Base-by-base conservation (phyloP, 2,888 invertebrate genomes). In the Heliconius erato region DNA sequence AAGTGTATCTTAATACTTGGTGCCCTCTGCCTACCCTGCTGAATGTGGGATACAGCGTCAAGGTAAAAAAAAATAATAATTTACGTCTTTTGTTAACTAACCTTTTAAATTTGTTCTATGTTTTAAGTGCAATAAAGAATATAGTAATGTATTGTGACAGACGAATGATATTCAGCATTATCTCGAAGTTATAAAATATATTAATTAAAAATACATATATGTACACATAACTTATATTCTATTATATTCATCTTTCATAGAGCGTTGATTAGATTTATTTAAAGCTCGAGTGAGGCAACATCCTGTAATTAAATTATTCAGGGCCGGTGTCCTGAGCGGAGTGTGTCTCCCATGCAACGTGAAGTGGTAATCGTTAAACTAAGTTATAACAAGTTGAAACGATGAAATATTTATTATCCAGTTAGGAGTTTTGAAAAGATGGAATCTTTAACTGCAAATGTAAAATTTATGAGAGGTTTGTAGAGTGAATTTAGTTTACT, bases 291-390 rank as follows among this genome's bases (percentile, higher is more conserved):
- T 86, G 86, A 84, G 85, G 84, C 85, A 84, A 76, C 83, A 82
- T 85, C 81, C 80, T 79, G 80, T 90, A 89, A 92, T 92, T 92
- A 91, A 92, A 93, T 93, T 91, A 93, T 93, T 92, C 90, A 92
- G 86, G 85, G 85, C 86, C 82, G 85, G 26, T 59, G 76, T 54
- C 59, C 59, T 28, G 54, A 49, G 80, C 35, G 80, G 67, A 76
- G 86, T 82, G 85, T 86, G 87, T 88, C 85, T 88, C 87, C 85
- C 86, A 86, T 84, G 87, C 89, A 88, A 91, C 91, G 90, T 91
- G 90, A 92, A 92, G 91, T 90, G 89, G 88, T 76, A 85, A 87
- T 85, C 85, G 89, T 88, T 88, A 87, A 89, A 89, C 87, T 89
- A 89, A 91, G 88, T 86, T 88, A 89, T 88, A 79, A 67, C 88